These are phyloP conservation scores for Etheostoma perlongum DNA, from an alignment of 2,797 vertebrate genomes.

Conservation along the genomic window DNA sequence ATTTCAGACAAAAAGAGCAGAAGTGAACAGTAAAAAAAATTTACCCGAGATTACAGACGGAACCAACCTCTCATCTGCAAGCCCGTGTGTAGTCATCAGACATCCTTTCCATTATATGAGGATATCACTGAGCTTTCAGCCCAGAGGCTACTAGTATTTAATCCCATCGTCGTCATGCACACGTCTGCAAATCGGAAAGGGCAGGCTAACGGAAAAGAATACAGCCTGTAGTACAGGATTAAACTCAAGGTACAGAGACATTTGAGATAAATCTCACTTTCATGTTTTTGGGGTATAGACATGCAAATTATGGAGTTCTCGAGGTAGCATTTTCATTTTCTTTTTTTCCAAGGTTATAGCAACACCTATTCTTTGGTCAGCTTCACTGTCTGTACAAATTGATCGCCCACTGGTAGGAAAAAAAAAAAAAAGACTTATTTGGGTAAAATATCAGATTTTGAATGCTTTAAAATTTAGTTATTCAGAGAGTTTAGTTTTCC, in stretches of 20 bases:
- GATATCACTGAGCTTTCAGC: slow-evolving; percentile 49
- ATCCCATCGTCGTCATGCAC: slow-evolving; percentile 33
- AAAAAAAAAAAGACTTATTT: not conserved
- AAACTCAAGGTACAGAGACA: slow-evolving; percentile 68
- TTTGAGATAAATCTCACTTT: slow-evolving; percentile 46
- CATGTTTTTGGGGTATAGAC: slow-evolving; percentile 50
- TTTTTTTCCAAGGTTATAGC: slow-evolving; percentile 42
- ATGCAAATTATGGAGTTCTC: slow-evolving; percentile 41
- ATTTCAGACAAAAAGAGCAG: slow-evolving; percentile 37
- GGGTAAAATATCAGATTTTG: slow-evolving; percentile 22
- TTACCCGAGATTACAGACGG: slow-evolving; percentile 21
- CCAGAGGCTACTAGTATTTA: slow-evolving; percentile 61
- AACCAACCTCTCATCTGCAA: slow-evolving; percentile 47
- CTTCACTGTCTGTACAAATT: slow-evolving; percentile 35
- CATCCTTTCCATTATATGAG: slow-evolving; percentile 39
- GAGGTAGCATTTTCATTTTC: slow-evolving; percentile 50
- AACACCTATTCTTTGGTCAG: slow-evolving; percentile 32
- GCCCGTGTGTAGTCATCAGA: slow-evolving; percentile 28
- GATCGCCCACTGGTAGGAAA: not conserved
- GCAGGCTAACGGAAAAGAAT: slow-evolving; percentile 37
- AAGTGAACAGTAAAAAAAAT: slow-evolving; percentile 24
- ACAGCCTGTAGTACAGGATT: slow-evolving; percentile 56
- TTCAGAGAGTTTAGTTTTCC: slow-evolving; percentile 28
- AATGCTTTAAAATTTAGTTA: slow-evolving; percentile 27
- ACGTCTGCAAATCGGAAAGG: slow-evolving; percentile 47